Evolutionary conservation across 1,140 invertebrate genomes (phyloP).

Genomic region (Hydropsyche tenuis): DNA sequence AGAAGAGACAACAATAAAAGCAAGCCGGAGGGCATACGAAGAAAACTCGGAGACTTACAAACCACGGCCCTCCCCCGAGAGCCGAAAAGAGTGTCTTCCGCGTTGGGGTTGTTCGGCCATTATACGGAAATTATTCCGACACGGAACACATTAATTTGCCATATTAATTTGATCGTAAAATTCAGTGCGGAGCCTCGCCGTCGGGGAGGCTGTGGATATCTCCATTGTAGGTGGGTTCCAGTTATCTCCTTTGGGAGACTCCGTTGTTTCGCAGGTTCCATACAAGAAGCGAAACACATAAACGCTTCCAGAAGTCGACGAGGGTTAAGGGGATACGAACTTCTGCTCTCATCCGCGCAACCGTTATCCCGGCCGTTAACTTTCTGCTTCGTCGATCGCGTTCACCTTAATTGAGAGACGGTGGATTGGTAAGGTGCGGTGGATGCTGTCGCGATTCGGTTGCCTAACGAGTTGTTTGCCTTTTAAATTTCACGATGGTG

Average conservation of each 20-base stretch:
- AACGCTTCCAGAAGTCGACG: conserved; percentile 45
- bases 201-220: conserved; percentile 39
- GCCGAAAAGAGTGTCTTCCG: conserved; percentile 40
- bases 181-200: conserved; percentile 51
- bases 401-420: conserved; percentile 48
- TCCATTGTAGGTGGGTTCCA: conserved; percentile 36
- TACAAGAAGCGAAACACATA: conserved; percentile 38
- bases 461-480: conserved; percentile 10
- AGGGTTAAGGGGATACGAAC: conserved; percentile 39
- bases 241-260: conserved; percentile 36
- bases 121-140: conserved; percentile 50
- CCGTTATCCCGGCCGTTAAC: conserved; percentile 39
- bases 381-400: conserved; percentile 43
- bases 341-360: conserved; percentile 42
- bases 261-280: too few species aligned
- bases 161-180: conserved; percentile 67
- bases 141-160: conserved; percentile 63
- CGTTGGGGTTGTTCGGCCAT: conserved; percentile 36
- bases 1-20: conserved; percentile 46
- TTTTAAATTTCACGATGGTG: conserved; percentile 9
- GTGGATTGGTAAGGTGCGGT: conserved; percentile 4
- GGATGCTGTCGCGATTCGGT: background rate
- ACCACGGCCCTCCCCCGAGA: conserved; percentile 8
- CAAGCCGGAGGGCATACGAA: conserved; percentile 24
- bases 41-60: background rate